A percentile compares a stretch with the other conserved stretches of the same genome.
phyloP scores from a whole-genome alignment of 1,140 invertebrate species.

The Nomia melanderi region DNA sequence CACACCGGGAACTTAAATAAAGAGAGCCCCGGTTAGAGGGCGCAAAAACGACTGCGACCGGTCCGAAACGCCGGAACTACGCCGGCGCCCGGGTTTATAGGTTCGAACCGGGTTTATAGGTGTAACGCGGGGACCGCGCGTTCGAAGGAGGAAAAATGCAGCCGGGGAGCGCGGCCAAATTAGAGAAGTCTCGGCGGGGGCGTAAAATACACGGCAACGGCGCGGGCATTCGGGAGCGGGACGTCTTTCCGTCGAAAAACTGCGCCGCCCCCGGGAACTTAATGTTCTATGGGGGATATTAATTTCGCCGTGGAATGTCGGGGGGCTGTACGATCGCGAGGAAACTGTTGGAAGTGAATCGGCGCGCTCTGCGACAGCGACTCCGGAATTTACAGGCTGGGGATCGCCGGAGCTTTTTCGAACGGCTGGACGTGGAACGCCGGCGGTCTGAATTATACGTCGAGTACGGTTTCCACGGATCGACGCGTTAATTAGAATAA shows the following conservation, averaged over 20 bases:
- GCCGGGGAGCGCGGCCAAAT: not conserved
- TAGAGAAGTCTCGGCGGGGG: not conserved
- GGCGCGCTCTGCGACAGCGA: not conserved
- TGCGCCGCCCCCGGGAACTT: not conserved
- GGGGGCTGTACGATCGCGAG: not conserved
- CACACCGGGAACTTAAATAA: not conserved
- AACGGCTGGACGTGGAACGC: too few relatives aligned
- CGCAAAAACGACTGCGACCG: not conserved
- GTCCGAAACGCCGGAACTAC: too few relatives aligned
- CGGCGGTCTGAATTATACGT: too few relatives aligned
- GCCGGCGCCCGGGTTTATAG: too few relatives aligned
- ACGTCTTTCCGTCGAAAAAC: not conserved
- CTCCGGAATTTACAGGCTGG: constrained; percentile 18
- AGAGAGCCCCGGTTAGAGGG: not conserved
- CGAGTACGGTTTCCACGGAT: too few relatives aligned
- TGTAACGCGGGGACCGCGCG: too few relatives aligned
- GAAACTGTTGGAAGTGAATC: constrained; percentile 4
- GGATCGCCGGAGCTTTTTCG: constrained; percentile 16
- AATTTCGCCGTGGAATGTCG: not conserved
- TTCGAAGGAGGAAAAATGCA: too few relatives aligned
- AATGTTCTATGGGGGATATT: constrained; percentile 17
- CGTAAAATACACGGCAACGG: not conserved
- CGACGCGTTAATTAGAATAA: too few relatives aligned
- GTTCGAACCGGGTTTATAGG: too few relatives aligned
- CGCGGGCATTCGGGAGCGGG: not conserved